A percentile compares a stretch with the other conserved stretches of the same genome.
phyloP scores from a whole-genome alignment of 2,888 invertebrate genomes.

The Tetheella fluctuosa region DNA sequence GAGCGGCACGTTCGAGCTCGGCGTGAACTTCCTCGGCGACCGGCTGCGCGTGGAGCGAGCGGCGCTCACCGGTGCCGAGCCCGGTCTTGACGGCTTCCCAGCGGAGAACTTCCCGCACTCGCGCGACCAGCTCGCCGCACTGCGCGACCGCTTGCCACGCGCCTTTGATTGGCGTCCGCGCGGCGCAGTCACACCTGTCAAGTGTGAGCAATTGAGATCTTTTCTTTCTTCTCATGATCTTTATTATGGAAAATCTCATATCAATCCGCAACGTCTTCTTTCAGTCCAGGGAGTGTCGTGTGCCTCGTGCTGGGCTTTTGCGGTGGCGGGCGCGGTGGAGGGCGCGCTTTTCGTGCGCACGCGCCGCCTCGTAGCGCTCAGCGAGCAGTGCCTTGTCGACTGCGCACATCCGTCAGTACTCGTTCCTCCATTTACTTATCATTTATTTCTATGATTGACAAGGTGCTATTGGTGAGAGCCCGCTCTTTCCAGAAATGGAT shows the following conservation, averaged over 20 bases:
- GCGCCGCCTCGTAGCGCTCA: constrained; percentile 61
- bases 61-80: constrained; percentile 50
- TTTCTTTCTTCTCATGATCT: neutral
- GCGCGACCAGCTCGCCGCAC: constrained; percentile 37
- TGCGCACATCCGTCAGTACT: constrained; percentile 62
- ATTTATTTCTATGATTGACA: too few relatives aligned
- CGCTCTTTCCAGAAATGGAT: too few relatives aligned
- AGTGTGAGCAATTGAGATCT: constrained; percentile 48
- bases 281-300: constrained; percentile 63
- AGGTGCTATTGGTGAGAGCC: too few relatives aligned
- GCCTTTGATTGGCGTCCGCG: constrained; percentile 68
- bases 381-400: constrained; percentile 72
- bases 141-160: constrained; percentile 51
- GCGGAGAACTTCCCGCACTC: constrained; percentile 58
- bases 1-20: constrained; percentile 59
- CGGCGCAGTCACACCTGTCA: constrained; percentile 68
- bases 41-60: constrained; percentile 57
- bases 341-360: constrained; percentile 68
- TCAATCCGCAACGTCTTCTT: neutral
- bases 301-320: constrained; percentile 75
- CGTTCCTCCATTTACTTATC: neutral
- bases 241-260: neutral
- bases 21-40: constrained; percentile 60
- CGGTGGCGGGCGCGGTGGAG: constrained; percentile 72
- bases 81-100: constrained; percentile 24